phyloP scores from a whole-genome alignment of 1,140 invertebrate genomes.

The Cyrtorhinus lividipennis region DNA sequence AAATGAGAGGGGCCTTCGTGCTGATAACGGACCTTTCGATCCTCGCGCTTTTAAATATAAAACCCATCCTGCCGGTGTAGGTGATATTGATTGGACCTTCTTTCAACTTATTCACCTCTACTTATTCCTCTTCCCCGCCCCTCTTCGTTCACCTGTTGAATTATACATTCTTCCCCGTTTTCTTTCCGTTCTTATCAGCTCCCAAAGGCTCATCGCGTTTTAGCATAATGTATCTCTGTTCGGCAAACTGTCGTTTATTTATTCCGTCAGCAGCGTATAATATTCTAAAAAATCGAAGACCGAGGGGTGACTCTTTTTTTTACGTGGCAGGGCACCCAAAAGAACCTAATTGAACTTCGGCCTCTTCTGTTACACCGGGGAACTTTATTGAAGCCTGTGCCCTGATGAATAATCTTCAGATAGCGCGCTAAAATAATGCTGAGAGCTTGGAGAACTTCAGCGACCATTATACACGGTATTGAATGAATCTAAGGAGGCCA shows the following conservation, averaged over 20 bases:
- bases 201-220: slow-evolving; percentile 5
- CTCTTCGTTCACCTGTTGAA: neutral
- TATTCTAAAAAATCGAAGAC: no score
- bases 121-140: neutral
- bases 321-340: no score
- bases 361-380: no score
- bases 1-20: neutral
- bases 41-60: neutral
- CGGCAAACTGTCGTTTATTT: neutral
- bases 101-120: neutral
- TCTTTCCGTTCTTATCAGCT: neutral
- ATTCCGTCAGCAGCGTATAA: neutral
- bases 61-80: neutral
- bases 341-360: no score
- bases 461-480: no score
- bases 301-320: no score
- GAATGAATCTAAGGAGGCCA: no score
- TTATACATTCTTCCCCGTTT: neutral
- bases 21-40: neutral
- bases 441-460: no score
- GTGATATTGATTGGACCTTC: slow-evolving; percentile 1
- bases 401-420: no score
- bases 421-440: no score
- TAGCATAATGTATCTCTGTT: neutral
- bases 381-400: no score